These are phyloP conservation scores for Alectura lathami DNA, from an alignment of 2,113 vertebrate genomes.

Conservation along the genomic window DNA sequence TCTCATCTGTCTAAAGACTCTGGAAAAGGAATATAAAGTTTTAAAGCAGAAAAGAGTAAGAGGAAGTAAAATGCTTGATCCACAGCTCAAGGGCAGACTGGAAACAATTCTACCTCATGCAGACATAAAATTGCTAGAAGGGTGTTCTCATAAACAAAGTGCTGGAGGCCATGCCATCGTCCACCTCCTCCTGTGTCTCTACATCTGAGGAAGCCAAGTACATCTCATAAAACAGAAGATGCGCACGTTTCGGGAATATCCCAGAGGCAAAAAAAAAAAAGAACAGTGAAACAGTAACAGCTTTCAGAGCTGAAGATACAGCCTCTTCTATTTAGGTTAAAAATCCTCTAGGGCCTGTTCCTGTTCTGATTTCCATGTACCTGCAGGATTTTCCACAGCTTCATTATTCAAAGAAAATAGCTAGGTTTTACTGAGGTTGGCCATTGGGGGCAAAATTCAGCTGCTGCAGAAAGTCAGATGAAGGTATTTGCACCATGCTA, in stretches of 20 bases:
- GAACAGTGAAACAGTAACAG: conserved; percentile 33
- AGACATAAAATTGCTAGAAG: conserved; percentile 69
- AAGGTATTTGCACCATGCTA: neutral
- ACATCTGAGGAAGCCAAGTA: conserved; percentile 59
- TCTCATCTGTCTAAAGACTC: neutral
- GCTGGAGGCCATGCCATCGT: conserved; percentile 66
- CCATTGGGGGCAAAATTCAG: conserved; percentile 44
- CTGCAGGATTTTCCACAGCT: conserved; percentile 38
- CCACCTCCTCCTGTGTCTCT: conserved; percentile 40
- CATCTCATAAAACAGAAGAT: conserved; percentile 56
- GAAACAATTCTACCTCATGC: conserved; percentile 32
- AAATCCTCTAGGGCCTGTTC: conserved; percentile 56
- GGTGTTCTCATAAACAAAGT: conserved; percentile 69
- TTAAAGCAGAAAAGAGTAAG: conserved; percentile 17
- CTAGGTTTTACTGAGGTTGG: conserved; percentile 25
- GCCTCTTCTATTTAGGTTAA: conserved; percentile 64
- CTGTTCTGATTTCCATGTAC: conserved; percentile 15
- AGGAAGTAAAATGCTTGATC: conserved; percentile 60
- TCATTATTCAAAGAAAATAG: conserved; percentile 49
- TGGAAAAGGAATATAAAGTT: conserved; percentile 6
- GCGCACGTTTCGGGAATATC: conserved; percentile 50
- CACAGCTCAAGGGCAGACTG: conserved; percentile 65
- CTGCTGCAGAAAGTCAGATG: conserved; percentile 9
- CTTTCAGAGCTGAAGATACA: conserved; percentile 50
- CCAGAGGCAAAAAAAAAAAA: conserved; percentile 66